These are phyloP conservation scores for Ailuropoda melanoleuca DNA, from an alignment of 2,113 vertebrate genomes.

Conservation along the genomic window DNA sequence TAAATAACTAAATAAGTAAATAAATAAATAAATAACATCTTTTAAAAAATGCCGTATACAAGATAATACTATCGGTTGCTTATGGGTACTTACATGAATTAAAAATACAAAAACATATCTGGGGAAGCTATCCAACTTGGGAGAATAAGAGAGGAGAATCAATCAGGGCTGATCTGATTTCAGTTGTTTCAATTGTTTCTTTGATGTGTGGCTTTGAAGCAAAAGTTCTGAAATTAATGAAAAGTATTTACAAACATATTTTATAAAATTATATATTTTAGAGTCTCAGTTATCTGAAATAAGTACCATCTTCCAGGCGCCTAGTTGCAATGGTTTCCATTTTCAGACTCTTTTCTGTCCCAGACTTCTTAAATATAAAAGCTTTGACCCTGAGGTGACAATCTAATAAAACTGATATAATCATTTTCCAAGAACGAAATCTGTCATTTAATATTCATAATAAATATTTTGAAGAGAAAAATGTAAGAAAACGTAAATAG, in stretches of 20 bases:
- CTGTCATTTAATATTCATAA: conserved; percentile 56
- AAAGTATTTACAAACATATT: conserved; percentile 15
- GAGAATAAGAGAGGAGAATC: not conserved
- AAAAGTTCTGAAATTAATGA: conserved; percentile 37
- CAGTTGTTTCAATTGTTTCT: not conserved
- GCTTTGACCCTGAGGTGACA: conserved; percentile 51
- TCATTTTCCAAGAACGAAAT: conserved; percentile 64
- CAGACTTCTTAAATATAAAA: conserved; percentile 52
- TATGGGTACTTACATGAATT: not conserved
- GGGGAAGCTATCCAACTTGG: not conserved
- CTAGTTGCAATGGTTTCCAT: not conserved
- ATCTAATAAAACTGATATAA: conserved; percentile 71
- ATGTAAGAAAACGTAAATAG: conserved; percentile 67
- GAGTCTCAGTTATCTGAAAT: not conserved
- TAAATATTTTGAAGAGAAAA: conserved; percentile 67
- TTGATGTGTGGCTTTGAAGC: not conserved
- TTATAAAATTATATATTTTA: not conserved
- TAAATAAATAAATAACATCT: not conserved
- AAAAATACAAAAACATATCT: conserved; percentile 49
- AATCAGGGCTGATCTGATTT: not conserved
- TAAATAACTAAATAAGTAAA: not conserved
- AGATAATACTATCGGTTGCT: not conserved
- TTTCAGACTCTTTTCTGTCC: conserved; percentile 25
- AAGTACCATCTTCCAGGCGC: not conserved
- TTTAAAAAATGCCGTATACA: not conserved